phyloP scores from a whole-genome alignment of 2,113 vertebrate genomes.

The Butorides virescens region DNA sequence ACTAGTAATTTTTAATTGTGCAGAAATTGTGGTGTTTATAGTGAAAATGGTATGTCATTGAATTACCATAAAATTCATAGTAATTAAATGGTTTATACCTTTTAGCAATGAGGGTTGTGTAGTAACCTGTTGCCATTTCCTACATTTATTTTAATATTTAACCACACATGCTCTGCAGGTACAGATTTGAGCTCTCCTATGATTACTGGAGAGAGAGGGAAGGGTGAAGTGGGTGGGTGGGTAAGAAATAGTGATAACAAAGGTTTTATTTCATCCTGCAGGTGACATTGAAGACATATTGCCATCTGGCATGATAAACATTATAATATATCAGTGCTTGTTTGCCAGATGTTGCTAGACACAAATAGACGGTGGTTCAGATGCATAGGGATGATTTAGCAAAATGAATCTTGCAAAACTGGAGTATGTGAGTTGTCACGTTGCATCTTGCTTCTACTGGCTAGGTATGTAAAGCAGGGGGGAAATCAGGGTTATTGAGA shows the following conservation, averaged over 20 bases:
- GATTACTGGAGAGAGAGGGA: background rate
- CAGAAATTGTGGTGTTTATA: background rate
- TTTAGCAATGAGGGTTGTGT: background rate
- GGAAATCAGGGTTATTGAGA: conserved; percentile 26
- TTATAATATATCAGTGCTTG: conserved; percentile 73
- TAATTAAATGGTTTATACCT: conserved; percentile 20
- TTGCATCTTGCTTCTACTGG: conserved; percentile 40
- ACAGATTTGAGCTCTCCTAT: background rate
- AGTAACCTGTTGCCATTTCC: conserved; percentile 16
- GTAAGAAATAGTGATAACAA: conserved; percentile 21
- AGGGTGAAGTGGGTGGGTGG: background rate
- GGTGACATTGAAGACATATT: conserved; percentile 73
- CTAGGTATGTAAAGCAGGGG: conserved; percentile 18
- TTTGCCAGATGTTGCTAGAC: conserved; percentile 77
- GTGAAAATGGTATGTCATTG: background rate
- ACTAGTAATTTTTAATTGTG: conserved; percentile 28
- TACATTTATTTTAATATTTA: conserved; percentile 44
- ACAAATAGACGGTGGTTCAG: conserved; percentile 57
- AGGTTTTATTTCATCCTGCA: conserved; percentile 63
- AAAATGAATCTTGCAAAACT: conserved; percentile 68
- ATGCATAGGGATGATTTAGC: conserved; percentile 61
- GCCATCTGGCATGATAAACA: conserved; percentile 74
- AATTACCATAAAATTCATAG: background rate
- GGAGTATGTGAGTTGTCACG: conserved; percentile 33
- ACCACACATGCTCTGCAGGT: background rate